phyloP scores from a whole-genome alignment of 92 coral and sea anemone species.

The Zoanthus sociatus region DNA sequence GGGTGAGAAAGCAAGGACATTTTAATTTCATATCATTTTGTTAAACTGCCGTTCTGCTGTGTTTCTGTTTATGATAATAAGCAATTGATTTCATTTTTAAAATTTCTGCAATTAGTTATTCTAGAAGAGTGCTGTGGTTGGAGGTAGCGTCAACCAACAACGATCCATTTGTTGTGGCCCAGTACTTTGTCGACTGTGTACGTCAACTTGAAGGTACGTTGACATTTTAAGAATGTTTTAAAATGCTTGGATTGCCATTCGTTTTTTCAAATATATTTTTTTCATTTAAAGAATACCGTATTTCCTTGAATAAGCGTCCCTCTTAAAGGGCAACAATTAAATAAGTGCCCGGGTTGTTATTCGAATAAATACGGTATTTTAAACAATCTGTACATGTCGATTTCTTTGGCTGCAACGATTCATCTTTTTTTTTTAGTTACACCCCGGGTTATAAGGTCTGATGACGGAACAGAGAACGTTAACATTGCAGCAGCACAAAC shows the following conservation, averaged over 20 bases:
- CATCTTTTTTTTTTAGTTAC: conserved; percentile 9
- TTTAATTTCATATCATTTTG: conserved; percentile 3
- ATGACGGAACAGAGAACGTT: conserved; percentile 37
- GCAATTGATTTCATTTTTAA: conserved; percentile 1
- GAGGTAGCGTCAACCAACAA: conserved; percentile 35
- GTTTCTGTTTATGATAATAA: not conserved
- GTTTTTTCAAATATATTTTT: not conserved
- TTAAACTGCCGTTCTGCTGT: not conserved
- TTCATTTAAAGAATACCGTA: not conserved
- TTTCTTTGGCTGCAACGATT: not conserved
- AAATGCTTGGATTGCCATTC: not conserved
- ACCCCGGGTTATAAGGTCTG: conserved; percentile 15
- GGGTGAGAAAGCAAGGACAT: conserved; percentile 15
- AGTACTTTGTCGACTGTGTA: conserved; percentile 32
- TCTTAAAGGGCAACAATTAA: not conserved
- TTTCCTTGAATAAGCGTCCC: conserved; percentile 23
- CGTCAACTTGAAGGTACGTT: conserved; percentile 25
- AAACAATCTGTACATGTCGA: not conserved
- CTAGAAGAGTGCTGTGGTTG: conserved; percentile 26
- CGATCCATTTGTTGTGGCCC: conserved; percentile 25
- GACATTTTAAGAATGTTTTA: conserved; percentile 1
- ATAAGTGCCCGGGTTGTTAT: not conserved
- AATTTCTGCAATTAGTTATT: conserved; percentile 5
- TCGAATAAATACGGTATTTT: not conserved
- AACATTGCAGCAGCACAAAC: conserved; percentile 34